Conservation (phyloP, 2,888 invertebrate genomes). For the Pheosia gnoma region DNA sequence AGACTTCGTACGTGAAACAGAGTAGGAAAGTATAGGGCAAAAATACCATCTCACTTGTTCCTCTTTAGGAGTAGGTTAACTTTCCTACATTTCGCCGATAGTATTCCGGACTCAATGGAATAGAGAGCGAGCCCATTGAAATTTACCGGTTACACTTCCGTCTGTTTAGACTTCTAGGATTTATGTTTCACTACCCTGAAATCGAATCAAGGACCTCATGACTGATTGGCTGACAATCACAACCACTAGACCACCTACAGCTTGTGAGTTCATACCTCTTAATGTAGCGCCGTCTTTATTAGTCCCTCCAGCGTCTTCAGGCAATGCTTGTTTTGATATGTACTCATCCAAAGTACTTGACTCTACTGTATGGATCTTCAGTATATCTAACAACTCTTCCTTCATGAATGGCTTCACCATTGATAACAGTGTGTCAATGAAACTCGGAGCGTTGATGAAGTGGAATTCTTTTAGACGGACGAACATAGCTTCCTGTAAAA, state of each 20-base stretch:
- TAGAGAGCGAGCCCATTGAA: no score
- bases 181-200: no score
- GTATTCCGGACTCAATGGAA: no score
- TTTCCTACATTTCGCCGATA: no score
- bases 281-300: constrained; percentile 47
- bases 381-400: constrained; percentile 81
- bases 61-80: no score
- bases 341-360: constrained; percentile 75
- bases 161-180: no score
- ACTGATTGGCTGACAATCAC: no score
- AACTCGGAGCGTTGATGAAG: constrained; percentile 87
- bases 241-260: no score
- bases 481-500: constrained; percentile 85
- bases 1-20: no score
- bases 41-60: no score
- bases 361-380: constrained; percentile 79
- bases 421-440: constrained; percentile 87
- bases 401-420: constrained; percentile 89
- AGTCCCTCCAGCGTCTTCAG: constrained; percentile 84
- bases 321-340: constrained; percentile 81
- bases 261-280: constrained; percentile 42
- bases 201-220: not conserved
- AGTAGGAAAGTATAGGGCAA: no score
- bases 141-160: no score
- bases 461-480: constrained; percentile 86